Conservation (phyloP, 2,797 vertebrate species). For the Pagetopsis macropterus region DNA sequence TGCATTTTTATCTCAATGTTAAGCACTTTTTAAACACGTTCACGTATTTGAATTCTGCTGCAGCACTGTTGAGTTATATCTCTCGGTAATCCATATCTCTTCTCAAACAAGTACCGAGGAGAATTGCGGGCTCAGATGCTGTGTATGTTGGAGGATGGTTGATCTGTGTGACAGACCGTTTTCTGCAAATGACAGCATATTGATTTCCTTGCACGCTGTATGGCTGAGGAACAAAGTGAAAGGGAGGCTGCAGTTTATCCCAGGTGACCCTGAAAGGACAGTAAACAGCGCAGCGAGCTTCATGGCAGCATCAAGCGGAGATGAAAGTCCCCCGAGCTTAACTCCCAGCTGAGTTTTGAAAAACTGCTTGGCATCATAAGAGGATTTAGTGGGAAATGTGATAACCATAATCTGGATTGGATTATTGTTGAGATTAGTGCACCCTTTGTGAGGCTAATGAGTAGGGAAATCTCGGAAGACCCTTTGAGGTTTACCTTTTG, state of each 20-base stretch:
- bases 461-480: slow-evolving; percentile 31
- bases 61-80: slow-evolving; percentile 10
- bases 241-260: slow-evolving; percentile 34
- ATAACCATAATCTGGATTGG: slow-evolving; percentile 66
- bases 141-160: slow-evolving; percentile 13
- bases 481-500: slow-evolving; percentile 30
- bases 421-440: slow-evolving; percentile 60
- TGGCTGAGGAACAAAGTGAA: slow-evolving; percentile 22
- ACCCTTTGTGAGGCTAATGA: slow-evolving; percentile 44
- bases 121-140: neutral
- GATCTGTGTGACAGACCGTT: slow-evolving; percentile 28
- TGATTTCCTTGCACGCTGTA: slow-evolving; percentile 40
- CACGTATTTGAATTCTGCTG: neutral
- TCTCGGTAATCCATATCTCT: neutral
- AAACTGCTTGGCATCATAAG: slow-evolving; percentile 45
- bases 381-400: slow-evolving; percentile 69
- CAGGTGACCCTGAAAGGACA: slow-evolving; percentile 50
- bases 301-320: slow-evolving; percentile 39
- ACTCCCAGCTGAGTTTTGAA: slow-evolving; percentile 52
- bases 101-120: neutral
- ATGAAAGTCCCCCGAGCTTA: slow-evolving; percentile 55
- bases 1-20: slow-evolving; percentile 29
- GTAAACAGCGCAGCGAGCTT: slow-evolving; percentile 23
- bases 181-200: slow-evolving; percentile 48
- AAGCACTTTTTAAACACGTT: slow-evolving; percentile 26